Evolutionary conservation across 2,888 invertebrate genomes (phyloP).

Genomic region (Parelbella ahira): DNA sequence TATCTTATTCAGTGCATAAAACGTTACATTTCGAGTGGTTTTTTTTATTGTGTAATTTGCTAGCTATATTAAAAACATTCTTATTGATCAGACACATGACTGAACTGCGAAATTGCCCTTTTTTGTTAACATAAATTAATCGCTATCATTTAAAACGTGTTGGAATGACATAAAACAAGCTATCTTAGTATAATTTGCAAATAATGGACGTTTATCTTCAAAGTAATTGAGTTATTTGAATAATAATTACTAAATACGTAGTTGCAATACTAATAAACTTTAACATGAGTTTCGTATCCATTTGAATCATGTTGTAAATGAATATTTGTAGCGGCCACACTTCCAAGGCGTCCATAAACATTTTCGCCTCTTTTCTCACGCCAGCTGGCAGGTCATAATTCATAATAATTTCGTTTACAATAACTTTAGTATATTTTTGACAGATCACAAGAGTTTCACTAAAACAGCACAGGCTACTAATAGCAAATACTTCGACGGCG

Average conservation of each 20-base stretch:
- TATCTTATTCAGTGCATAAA: no score
- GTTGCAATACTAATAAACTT: slow-evolving; percentile 61
- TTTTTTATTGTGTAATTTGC: no score
- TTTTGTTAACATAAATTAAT: no score
- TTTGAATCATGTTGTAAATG: slow-evolving; percentile 54
- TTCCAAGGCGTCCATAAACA: slow-evolving; percentile 56
- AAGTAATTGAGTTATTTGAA: slow-evolving; percentile 55
- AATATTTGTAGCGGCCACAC: slow-evolving; percentile 44
- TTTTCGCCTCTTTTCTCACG: slow-evolving; percentile 56
- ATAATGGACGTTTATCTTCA: no score
- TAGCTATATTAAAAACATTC: no score
- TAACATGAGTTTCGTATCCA: slow-evolving; percentile 56
- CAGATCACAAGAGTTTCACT: slow-evolving; percentile 45
- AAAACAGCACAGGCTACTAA: slow-evolving; percentile 44
- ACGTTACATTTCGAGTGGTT: no score
- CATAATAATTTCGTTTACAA: slow-evolving; percentile 58
- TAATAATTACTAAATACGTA: slow-evolving; percentile 59
- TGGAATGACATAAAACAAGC: no score
- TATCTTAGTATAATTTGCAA: no score
- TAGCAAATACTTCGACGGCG: slow-evolving; percentile 39
- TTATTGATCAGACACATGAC: no score
- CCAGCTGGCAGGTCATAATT: slow-evolving; percentile 49
- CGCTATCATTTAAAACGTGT: no score
- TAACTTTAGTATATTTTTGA: slow-evolving; percentile 45
- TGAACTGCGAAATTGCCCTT: no score